Evolutionary conservation across 2,797 vertebrate species (phyloP).

Genomic region (Acanthiza pusilla): DNA sequence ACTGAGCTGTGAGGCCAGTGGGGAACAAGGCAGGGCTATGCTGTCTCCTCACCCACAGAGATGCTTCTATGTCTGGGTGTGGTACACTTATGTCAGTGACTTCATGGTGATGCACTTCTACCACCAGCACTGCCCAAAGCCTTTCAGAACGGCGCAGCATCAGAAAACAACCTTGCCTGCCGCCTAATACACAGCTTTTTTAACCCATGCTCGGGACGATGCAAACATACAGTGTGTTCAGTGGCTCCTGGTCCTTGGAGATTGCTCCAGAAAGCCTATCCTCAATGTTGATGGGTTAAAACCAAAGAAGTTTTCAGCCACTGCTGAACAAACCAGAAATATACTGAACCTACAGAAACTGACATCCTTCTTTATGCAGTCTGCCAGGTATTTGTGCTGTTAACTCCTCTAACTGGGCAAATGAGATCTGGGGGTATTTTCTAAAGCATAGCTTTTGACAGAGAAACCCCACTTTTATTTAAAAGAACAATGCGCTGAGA

Average conservation of each 20-base stretch:
- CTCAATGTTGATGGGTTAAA: not conserved
- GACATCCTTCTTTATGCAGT: not conserved
- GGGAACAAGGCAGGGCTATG: not conserved
- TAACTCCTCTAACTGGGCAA: not conserved
- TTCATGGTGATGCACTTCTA: not conserved
- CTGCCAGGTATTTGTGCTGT: not conserved
- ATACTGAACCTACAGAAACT: not conserved
- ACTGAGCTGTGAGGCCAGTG: accelerated
- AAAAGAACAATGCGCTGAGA: not conserved
- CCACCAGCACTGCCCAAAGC: not conserved
- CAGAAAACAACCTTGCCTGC: not conserved
- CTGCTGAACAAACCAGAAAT: not conserved
- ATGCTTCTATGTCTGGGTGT: not conserved
- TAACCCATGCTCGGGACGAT: not conserved
- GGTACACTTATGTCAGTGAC: not conserved
- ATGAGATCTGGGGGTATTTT: not conserved
- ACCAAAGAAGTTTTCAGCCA: not conserved
- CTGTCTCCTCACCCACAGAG: not conserved
- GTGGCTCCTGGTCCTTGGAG: not conserved
- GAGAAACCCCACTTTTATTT: not conserved
- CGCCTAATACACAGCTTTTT: not conserved
- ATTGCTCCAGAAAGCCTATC: not conserved
- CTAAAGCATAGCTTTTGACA: accelerated
- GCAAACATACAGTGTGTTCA: not conserved
- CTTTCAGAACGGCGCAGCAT: not conserved